Evolutionary conservation across 2,888 invertebrate species (phyloP), one percentile per base, ranked within the genome.

Genomic region (Aelia acuminata): DNA sequence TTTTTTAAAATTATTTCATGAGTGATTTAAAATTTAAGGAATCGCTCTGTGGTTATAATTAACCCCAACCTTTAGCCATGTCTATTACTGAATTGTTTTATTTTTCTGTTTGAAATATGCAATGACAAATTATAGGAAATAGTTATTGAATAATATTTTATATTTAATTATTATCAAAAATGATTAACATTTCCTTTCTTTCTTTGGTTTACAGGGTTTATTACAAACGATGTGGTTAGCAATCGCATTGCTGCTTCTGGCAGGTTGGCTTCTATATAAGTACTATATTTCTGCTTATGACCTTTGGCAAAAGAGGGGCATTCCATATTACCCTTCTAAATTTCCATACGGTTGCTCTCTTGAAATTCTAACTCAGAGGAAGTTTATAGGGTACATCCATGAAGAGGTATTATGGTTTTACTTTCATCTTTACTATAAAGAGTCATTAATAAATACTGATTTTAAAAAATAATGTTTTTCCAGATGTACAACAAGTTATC

Each of bases 401-500:
- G 80, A 80, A 11, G 43, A 80, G 43, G 80, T 80, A 80, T 47
- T 18, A 80, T 80, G 11, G 5, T 75, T 10, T 10, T 8, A 39
- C 39, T 35, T 70, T 15, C 18, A 35, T 26, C 20, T 8, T 39
- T 75, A 22, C 35, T 43, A 10, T 22, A n/a, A 22, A 13, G 15
- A 80, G 22, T 22, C 20, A 75, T 8, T 22, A 80, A 43, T 3
- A 80, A 11, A 80, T 43, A 39, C 1, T 43, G n/a, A 43, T 80
- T 18, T 43, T 13, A 80, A 39, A 80, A 80, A 22, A 39, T 1
- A 18, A 18, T 70, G 63, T 8, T 80, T 3, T 39, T 86, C 15
- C 43, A 86, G 86, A 50, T 57, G 39, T 86, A 86, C 49, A 87
- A 87, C 26, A 84, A 88, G 49, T 47, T 89, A 8, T 50, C 43